phyloP scores from a whole-genome alignment of 2,888 invertebrate genomes.

The Cephonodes hylas region DNA sequence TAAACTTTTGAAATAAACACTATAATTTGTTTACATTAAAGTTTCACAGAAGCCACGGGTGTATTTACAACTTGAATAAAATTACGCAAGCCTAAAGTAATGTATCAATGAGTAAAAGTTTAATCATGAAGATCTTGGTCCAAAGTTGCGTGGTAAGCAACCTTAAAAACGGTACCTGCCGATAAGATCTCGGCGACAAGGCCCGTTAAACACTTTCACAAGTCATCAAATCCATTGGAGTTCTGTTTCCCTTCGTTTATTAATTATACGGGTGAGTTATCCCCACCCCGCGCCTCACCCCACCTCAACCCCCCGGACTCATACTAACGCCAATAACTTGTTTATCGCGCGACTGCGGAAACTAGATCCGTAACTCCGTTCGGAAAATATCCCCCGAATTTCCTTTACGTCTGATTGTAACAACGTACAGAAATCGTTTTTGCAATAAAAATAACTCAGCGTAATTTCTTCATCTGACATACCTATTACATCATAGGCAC shows the following conservation, averaged over 20 bases:
- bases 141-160: background rate
- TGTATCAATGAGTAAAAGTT: background rate
- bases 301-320: conserved; percentile 32
- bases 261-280: conserved; percentile 65
- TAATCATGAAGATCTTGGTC: background rate
- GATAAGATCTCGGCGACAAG: conserved; percentile 19
- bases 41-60: too few relatives aligned
- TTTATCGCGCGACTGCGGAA: conserved; percentile 70
- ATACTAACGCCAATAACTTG: conserved; percentile 67
- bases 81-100: background rate
- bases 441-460: conserved; percentile 1
- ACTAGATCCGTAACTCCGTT: conserved; percentile 68
- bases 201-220: conserved; percentile 47
- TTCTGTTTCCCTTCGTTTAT: conserved; percentile 64
- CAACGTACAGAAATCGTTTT: conserved; percentile 17
- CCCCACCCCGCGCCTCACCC: conserved; percentile 24
- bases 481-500: background rate
- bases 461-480: conserved; percentile 13
- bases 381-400: conserved; percentile 65
- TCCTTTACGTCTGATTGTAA: conserved; percentile 39
- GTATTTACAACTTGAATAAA: too few relatives aligned
- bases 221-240: conserved; percentile 61
- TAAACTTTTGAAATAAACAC: too few relatives aligned
- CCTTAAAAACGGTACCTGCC: background rate
- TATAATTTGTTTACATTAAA: too few relatives aligned